Percentiles rank a stretch among this genome's conserved stretches.
Evolutionary conservation across 2,113 vertebrate genomes (phyloP).

Genomic region (Neogale vison): DNA sequence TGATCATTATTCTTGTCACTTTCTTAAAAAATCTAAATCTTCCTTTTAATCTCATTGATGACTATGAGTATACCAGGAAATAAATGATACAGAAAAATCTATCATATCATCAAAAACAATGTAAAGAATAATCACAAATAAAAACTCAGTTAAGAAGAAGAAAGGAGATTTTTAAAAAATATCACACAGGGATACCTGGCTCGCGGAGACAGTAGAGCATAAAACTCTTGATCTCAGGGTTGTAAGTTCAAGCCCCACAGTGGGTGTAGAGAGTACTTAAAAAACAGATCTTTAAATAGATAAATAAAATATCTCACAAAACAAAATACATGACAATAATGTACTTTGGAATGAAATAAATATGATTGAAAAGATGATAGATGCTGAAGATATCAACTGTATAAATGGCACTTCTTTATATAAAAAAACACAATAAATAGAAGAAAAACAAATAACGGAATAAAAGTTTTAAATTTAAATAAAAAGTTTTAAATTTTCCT

Average conservation of each 20-base stretch:
- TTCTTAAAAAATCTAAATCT: neutral
- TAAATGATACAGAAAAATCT: neutral
- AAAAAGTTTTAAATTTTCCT: neutral
- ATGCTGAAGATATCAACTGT: neutral
- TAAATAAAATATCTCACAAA: neutral
- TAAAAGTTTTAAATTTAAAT: too few relatives aligned
- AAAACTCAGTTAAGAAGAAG: neutral
- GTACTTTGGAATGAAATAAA: neutral
- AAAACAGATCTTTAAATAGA: neutral
- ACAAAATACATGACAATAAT: neutral
- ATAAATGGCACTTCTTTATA: neutral
- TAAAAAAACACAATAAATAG: neutral
- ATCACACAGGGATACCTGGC: constrained; percentile 81
- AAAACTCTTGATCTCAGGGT: constrained; percentile 96
- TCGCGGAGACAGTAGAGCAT: constrained; percentile 97
- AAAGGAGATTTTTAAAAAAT: neutral
- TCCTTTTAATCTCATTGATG: neutral
- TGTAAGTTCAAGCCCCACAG: constrained; percentile 94
- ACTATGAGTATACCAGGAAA: neutral
- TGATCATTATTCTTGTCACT: neutral
- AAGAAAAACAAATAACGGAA: neutral
- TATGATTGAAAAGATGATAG: neutral
- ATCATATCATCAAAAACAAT: neutral
- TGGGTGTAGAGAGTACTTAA: neutral
- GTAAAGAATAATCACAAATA: neutral